Base-by-base conservation (phyloP, 1,140 invertebrate species). In the Gerris buenoi region DNA sequence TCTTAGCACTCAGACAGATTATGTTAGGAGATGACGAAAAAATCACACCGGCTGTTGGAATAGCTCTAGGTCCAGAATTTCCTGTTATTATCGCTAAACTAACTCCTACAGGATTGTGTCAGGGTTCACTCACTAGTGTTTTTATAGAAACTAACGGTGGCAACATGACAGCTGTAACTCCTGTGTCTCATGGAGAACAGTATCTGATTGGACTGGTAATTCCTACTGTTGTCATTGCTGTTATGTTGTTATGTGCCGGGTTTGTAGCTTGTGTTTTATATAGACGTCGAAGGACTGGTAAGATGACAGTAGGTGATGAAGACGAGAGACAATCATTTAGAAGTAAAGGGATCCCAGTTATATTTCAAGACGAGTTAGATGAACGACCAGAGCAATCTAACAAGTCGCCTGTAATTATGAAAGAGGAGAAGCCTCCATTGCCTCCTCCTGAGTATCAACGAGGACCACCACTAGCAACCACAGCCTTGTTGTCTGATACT, bases 341-440 rank as follows among this genome's bases (percentile, higher is more conserved):
- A 10, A 91, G 87, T 70, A 95, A 93, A 78, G 91, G 91, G 60
- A 90, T 95, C 72, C 94, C 94, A 0, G 90, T 96, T 3, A 97
- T 97, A 71, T 95, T 97, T 77, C 88, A 78, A 76, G 93, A 97
- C 77, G 94, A 97, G 76, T 79, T 95, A 15, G 91, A 94, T 71
- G 93, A 96, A 73, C 89, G 92, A 74, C 89, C 88, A 1, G 88
- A 88, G 76, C 86, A 89, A 28, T 87, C 87, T 27, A 91, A 92
- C 72, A 95, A 95, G 79, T 86, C 87, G 56, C 93, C 93, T 1
- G 86, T 96, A 1, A 95, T 96, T 69, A 83, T 95, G 76, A 90
- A 93, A 70, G 92, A 95, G 70, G 93, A 95, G 74, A 93, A 93
- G 75, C 92, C 93, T 27, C 92, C 93, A 0, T 77, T 93, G 66